phyloP scores from a whole-genome alignment of 2,113 vertebrate genomes.

The Pterocles gutturalis region DNA sequence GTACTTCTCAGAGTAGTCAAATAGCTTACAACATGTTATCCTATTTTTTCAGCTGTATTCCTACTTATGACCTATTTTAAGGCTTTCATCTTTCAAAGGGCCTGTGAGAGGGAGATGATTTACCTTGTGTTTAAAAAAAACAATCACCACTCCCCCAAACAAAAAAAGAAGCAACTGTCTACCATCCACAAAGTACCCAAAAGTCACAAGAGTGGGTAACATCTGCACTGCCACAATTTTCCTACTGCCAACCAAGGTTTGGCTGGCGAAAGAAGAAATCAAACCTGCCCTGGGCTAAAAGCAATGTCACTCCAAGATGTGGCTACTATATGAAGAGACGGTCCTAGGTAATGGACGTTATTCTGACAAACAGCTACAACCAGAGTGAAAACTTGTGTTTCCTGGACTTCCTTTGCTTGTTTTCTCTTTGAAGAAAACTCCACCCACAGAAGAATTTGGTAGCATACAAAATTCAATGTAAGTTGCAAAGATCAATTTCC shows the following conservation, averaged over 20 bases:
- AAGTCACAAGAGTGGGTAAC: fast-evolving
- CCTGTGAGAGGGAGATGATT: neutral
- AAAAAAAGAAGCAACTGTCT: neutral
- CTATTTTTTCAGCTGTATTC: neutral
- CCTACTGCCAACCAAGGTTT: neutral
- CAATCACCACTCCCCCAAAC: neutral
- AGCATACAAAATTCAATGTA: neutral
- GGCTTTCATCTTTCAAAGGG: neutral
- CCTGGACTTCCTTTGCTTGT: neutral
- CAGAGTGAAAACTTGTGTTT: neutral
- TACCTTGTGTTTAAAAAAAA: neutral
- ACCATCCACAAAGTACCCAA: fast-evolving
- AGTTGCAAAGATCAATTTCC: neutral
- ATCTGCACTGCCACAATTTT: neutral
- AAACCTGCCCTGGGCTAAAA: neutral
- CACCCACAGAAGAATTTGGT: neutral
- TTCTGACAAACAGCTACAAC: neutral
- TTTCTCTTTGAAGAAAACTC: neutral
- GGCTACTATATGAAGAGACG: neutral
- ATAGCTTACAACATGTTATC: neutral
- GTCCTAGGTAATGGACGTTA: neutral
- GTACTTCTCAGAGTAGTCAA: neutral
- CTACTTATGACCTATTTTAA: neutral
- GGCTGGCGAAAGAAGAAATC: neutral
- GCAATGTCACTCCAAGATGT: neutral